These are phyloP conservation scores for Catharus bicknelli DNA, from an alignment of 2,113 vertebrate species.

Conservation along the genomic window DNA sequence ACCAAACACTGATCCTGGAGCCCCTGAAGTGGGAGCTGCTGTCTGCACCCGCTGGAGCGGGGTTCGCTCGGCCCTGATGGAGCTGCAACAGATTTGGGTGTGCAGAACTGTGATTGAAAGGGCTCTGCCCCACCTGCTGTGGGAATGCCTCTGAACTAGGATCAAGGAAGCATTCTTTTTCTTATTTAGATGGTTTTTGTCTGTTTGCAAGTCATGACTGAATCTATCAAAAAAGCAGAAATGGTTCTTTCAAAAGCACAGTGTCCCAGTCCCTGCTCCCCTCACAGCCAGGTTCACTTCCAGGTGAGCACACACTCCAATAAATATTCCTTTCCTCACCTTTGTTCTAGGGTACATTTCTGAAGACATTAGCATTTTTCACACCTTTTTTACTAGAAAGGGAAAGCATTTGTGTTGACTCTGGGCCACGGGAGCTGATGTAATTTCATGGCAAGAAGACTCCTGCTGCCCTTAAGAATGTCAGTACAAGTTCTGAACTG, in stretches of 20 bases:
- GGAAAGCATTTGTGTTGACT: conserved; percentile 53
- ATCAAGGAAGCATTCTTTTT: conserved; percentile 63
- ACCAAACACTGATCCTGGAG: too few species aligned
- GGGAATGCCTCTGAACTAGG: conserved; percentile 67
- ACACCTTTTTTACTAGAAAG: conserved; percentile 64
- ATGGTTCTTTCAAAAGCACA: background rate
- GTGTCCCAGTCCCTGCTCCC: background rate
- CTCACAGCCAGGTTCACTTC: background rate
- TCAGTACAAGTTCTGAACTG: conserved; percentile 70
- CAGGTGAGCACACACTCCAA: background rate
- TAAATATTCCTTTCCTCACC: background rate
- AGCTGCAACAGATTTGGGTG: background rate
- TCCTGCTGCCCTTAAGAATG: conserved; percentile 63
- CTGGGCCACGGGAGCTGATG: conserved; percentile 48
- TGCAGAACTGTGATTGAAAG: conserved; percentile 30
- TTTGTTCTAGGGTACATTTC: background rate
- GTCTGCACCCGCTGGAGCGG: background rate
- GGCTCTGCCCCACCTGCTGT: conserved; percentile 55
- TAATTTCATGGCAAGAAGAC: conserved; percentile 59
- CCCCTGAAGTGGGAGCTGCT: background rate
- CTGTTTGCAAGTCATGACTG: conserved; percentile 47
- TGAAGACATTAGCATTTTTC: conserved; percentile 54
- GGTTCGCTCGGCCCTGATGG: background rate
- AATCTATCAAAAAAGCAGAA: background rate
- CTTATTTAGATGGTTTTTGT: conserved; percentile 39